Base-by-base conservation (phyloP, 2,797 vertebrate genomes). In the Dermochelys coriacea region DNA sequence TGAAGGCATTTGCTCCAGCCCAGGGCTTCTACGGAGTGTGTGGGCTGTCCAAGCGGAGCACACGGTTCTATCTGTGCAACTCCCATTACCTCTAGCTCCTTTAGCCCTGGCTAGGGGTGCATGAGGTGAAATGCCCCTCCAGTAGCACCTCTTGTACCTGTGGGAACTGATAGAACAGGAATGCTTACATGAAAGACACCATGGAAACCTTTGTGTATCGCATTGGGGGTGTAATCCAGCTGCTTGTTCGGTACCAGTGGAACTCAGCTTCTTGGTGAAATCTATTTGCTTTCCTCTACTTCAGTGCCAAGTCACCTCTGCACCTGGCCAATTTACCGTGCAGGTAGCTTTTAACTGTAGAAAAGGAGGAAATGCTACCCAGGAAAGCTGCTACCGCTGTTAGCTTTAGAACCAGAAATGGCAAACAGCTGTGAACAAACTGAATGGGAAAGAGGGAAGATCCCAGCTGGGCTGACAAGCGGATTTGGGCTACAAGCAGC, bases 31-130 rank as follows among this genome's bases (percentile, higher is more conserved):
- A 4, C 21, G 4, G 64, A 68, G 16, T 21, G 14, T 6, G 71
- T 27, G 41, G 71, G 37, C 14, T 74, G 37, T 14, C n/a, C 19
- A 74, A 34, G 21, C 25, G 49, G 52, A 50, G 50, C 1, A 1
- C 8, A 16, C 80, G 25, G 2, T 1, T 64, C 52, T 86, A 0
- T 0, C 18, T 18, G 9, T 6, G 49, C 61, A 34, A 50, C 78
- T n/a, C 19, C 50, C 49, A 19, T 51, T 34, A 31, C 21, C 10
- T 21, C 5, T 31, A 14, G 18, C 49, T 51, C 18, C 77, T 21
- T n/a, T 52, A 19, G 77, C 25, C 25, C 4, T 1, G 34, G 29
- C 74, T 41, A 29, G 18, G 15, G 80, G 16, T 5, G 5, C 31
- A 12, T 19, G 31, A 49, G 49, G 31, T 34, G 31, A 50, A 18